Evolutionary conservation across 2,797 vertebrate species (phyloP).

Genomic region (Bucorvus abyssinicus): DNA sequence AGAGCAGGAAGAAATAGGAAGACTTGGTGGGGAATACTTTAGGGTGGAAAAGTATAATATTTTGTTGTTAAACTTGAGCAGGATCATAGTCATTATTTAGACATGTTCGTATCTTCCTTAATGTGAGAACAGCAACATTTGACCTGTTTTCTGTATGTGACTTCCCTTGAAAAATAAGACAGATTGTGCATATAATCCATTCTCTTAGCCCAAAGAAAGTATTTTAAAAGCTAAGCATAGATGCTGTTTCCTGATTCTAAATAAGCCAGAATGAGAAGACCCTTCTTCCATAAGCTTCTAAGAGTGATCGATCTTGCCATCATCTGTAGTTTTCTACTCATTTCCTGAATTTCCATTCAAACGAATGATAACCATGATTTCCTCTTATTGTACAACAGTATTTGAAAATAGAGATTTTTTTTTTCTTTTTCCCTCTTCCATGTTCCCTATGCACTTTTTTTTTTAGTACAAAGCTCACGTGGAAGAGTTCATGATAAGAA

Average conservation of each 20-base stretch:
- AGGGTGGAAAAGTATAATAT: background rate
- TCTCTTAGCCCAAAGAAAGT: background rate
- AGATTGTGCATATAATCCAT: background rate
- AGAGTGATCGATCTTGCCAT: background rate
- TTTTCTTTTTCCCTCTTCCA: background rate
- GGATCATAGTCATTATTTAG: background rate
- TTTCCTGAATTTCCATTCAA: background rate
- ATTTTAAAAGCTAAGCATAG: background rate
- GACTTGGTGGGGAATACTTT: background rate
- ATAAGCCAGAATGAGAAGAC: background rate
- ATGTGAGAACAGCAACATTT: background rate
- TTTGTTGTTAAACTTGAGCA: background rate
- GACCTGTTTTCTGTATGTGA: background rate
- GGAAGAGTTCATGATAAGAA: background rate
- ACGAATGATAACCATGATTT: rapidly evolving
- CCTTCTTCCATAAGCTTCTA: background rate
- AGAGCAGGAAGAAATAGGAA: background rate
- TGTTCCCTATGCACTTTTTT: background rate
- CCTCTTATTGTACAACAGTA: background rate
- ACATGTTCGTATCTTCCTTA: background rate
- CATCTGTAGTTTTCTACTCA: background rate
- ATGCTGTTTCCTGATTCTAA: background rate
- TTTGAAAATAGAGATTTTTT: background rate
- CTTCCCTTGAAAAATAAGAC: background rate
- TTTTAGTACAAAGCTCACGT: background rate